Conservation (phyloP, 2,113 vertebrate genomes). For the Diphyllodes magnificus region DNA sequence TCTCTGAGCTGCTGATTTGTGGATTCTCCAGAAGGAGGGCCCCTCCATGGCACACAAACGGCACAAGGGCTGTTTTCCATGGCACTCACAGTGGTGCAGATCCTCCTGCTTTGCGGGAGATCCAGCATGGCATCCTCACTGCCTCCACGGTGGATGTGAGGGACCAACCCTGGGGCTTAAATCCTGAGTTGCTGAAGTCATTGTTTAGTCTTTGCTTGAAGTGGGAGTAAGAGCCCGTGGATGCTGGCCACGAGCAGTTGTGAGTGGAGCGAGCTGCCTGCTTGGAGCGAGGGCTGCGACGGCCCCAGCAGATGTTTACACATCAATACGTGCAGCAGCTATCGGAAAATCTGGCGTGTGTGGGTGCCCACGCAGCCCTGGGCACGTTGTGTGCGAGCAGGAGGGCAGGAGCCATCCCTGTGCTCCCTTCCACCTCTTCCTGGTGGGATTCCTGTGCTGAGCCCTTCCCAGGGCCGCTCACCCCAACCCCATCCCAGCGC, state of each 20-base stretch:
- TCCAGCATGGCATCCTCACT: background rate
- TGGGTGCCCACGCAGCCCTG: background rate
- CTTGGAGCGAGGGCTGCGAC: background rate
- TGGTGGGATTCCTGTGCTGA: accelerated
- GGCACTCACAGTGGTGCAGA: accelerated
- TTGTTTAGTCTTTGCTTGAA: conserved; percentile 31
- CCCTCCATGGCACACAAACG: background rate
- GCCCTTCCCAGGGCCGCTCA: background rate
- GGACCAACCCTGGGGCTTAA: background rate
- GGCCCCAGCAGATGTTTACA: conserved; percentile 14
- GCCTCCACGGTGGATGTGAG: background rate
- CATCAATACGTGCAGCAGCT: background rate
- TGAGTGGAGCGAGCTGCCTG: background rate
- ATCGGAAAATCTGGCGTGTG: background rate
- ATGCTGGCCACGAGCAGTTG: background rate
- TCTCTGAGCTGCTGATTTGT: background rate
- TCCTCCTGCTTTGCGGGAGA: background rate
- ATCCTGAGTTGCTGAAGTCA: background rate
- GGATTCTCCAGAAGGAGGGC: background rate
- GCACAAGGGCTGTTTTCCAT: background rate
- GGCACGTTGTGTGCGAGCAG: background rate
- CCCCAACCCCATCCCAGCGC: accelerated
- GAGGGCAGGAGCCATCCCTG: background rate
- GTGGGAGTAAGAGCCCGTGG: background rate
- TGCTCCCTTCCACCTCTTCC: background rate